These are phyloP conservation scores for Helarctos malayanus DNA, from an alignment of 2,797 vertebrate genomes.

Conservation along the genomic window DNA sequence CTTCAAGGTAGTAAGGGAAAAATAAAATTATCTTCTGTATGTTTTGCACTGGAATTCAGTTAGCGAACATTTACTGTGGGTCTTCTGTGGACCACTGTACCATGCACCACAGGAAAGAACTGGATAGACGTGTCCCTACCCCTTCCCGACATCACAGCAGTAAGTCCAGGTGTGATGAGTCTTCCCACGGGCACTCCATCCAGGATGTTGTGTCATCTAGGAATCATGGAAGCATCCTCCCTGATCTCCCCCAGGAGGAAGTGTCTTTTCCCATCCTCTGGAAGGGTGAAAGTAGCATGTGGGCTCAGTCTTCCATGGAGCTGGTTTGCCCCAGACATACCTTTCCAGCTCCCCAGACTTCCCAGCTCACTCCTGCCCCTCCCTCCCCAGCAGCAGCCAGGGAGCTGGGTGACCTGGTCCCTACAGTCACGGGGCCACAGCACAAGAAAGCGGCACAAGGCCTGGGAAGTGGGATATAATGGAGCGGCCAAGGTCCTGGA, in stretches of 20 bases:
- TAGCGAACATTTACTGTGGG: not conserved
- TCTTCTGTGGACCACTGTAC: not conserved
- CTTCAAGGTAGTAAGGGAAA: slow-evolving; percentile 11
- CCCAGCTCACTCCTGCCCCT: not conserved
- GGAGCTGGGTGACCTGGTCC: not conserved
- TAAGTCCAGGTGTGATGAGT: not conserved
- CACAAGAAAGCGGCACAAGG: not conserved
- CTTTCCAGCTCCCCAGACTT: not conserved
- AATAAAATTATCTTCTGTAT: not conserved
- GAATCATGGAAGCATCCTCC: not conserved
- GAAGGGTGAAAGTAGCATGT: not conserved
- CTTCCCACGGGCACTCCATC: not conserved
- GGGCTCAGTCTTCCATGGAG: not conserved
- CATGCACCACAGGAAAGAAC: not conserved
- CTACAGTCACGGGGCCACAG: not conserved
- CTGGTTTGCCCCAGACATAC: not conserved
- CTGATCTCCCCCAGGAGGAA: not conserved
- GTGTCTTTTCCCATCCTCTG: not conserved
- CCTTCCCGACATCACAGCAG: not conserved
- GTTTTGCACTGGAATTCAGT: slow-evolving; percentile 20
- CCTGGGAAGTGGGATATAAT: too few relatives aligned
- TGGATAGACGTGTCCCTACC: rapidly evolving
- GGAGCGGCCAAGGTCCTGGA: not conserved
- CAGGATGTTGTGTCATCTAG: not conserved
- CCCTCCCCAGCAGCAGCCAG: not conserved